Evolutionary conservation across 2,113 vertebrate genomes (phyloP), one percentile per base, ranked within the genome.

Genomic region (Mirza zaza): DNA sequence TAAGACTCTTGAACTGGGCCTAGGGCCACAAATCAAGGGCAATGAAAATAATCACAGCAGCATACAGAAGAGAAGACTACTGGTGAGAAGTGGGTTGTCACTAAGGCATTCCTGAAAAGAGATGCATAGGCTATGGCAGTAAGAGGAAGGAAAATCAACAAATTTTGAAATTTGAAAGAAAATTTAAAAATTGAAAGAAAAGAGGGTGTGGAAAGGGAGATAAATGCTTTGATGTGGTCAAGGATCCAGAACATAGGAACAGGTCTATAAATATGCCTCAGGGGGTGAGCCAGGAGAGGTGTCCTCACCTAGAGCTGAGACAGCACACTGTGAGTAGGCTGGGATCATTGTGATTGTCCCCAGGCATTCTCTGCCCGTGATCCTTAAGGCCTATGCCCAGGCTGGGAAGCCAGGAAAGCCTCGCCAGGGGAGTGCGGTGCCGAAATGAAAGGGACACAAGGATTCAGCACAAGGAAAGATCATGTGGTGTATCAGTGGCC

Each of bases 371-470:
- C 48, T 50, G 59, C 12, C 17, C 65, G 61, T 14, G 36, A 0
- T 34, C 86, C 27, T 79, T 71, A 96, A 75, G 67, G 29, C 42
- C 52, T 20, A 3, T 34, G 45, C 39, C 34, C n/a, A 93, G 63
- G 29, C 65, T 17, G 6, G 39, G 17, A 50, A 32, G 87, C 2
- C 29, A 94, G 61, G 27, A 13, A 70, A 15, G 23, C 13, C 59
- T 79, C 75, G 6, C 13, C 0, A 71, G 14, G 29, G 29, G 2
- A 45, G 3, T 32, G 45, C 13, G 12, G 10, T 70, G 2, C 9
- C 23, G n/a, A 84, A 77, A 83, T 91, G 17, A 68, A 73, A 87
- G 89, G 27, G 12, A 82, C 42, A 84, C 55, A 79, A 88, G 48
- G 17, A 83, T 32, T 34, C 59, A 63, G 34, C 32, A 65, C 7